phyloP scores from a whole-genome alignment of 2,797 vertebrate species.

The Microcaecilia unicolor region DNA sequence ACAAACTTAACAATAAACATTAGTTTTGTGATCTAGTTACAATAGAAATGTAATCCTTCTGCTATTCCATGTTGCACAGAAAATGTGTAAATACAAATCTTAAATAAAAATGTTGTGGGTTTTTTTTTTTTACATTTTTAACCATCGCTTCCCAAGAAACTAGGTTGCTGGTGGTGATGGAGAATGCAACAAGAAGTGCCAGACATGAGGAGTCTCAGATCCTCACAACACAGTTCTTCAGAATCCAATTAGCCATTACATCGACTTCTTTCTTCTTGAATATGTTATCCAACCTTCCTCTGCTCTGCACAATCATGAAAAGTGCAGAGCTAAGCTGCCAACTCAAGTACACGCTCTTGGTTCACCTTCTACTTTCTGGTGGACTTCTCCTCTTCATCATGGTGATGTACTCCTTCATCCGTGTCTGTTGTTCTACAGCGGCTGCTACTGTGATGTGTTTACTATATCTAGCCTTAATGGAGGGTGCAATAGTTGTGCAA shows the following conservation, averaged over 20 bases:
- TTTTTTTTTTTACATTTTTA: too few species aligned
- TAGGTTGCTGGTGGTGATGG: too few species aligned
- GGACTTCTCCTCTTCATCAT: conserved; percentile 24
- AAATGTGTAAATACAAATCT: too few species aligned
- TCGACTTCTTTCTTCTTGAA: conserved; percentile 19
- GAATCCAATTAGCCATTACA: conserved; percentile 9
- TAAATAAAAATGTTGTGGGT: too few species aligned
- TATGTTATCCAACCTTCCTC: conserved; percentile 6
- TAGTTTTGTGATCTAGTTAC: too few species aligned
- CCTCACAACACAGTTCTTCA: conserved; percentile 10
- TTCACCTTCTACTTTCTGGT: conserved; percentile 23
- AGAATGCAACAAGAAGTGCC: too few species aligned
- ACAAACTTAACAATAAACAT: too few species aligned
- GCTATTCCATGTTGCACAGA: too few species aligned
- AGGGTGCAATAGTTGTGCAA: conserved; percentile 20
- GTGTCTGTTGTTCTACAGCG: neutral
- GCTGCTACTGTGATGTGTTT: conserved; percentile 17
- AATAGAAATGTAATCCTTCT: too few species aligned
- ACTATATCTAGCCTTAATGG: conserved; percentile 4
- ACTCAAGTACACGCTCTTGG: conserved; percentile 24
- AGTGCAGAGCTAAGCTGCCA: conserved; percentile 17
- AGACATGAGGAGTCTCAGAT: too few species aligned
- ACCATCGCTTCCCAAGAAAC: too few species aligned
- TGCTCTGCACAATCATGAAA: conserved; percentile 10
- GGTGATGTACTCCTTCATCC: neutral